These are phyloP conservation scores for Gnathonemus longibarbis DNA, from an alignment of 2,113 vertebrate species.

Conservation along the genomic window DNA sequence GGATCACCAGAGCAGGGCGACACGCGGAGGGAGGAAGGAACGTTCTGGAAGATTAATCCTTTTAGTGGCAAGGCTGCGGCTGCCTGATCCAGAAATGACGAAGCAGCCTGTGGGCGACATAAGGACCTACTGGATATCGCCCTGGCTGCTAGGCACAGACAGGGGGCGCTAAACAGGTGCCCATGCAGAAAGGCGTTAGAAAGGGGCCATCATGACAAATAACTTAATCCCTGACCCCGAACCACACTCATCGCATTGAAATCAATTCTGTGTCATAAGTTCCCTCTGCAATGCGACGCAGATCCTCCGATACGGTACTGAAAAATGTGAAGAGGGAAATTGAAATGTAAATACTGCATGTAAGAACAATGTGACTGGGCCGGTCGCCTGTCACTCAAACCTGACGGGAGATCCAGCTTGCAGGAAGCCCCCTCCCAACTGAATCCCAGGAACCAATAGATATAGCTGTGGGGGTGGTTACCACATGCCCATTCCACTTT, in stretches of 20 bases:
- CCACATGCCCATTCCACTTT: background rate
- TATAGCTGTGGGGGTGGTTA: background rate
- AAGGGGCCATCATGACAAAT: background rate
- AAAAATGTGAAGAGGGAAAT: background rate
- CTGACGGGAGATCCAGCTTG: background rate
- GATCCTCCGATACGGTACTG: background rate
- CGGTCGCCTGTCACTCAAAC: background rate
- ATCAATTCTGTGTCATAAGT: background rate
- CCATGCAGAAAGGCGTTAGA: background rate
- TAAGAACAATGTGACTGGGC: background rate
- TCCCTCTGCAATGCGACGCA: background rate
- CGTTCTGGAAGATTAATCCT: slow-evolving; percentile 7
- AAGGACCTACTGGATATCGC: background rate
- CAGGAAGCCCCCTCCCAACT: background rate
- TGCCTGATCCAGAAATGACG: background rate
- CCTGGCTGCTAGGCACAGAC: background rate
- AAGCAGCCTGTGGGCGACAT: background rate
- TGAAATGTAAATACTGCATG: background rate
- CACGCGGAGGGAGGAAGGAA: background rate
- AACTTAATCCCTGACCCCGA: background rate
- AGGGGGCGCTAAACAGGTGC: background rate
- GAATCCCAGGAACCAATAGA: background rate
- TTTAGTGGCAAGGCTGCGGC: background rate
- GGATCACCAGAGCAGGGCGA: background rate
- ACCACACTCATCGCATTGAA: background rate